Percentiles rank a stretch among this genome's conserved stretches.
Evolutionary conservation across 2,888 invertebrate genomes (phyloP).

Genomic region (Lepidonotus clava): DNA sequence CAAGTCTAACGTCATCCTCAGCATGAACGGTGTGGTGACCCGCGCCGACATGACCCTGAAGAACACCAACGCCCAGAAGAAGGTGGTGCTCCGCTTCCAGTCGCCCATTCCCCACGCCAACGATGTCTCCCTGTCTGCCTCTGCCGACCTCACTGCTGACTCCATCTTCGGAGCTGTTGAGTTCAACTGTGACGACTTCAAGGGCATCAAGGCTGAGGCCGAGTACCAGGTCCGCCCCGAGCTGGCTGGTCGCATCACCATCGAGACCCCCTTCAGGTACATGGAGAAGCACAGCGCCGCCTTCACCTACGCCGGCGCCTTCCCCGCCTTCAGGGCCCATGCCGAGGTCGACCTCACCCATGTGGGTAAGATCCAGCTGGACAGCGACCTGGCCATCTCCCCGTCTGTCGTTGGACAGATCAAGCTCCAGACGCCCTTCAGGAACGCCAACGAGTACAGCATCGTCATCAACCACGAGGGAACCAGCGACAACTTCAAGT

Average conservation of each 20-base stretch:
- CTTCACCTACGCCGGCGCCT: neutral
- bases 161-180: neutral
- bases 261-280: slow-evolving; percentile 29
- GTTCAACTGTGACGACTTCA: slow-evolving; percentile 31
- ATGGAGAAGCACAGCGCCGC: slow-evolving; percentile 20
- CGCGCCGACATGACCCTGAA: neutral
- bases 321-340: slow-evolving; percentile 29
- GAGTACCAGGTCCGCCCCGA: neutral
- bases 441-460: neutral
- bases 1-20: neutral
- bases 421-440: slow-evolving; percentile 20
- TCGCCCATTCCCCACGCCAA: slow-evolving; percentile 38
- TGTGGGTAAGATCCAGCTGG: slow-evolving; percentile 41
- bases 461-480: neutral
- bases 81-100: neutral
- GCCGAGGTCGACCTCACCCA: slow-evolving; percentile 13
- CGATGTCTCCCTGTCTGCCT: slow-evolving; percentile 11
- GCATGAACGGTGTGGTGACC: neutral
- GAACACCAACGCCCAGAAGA: neutral
- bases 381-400: neutral
- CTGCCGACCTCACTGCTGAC: neutral
- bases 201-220: slow-evolving; percentile 24
- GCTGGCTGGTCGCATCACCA: neutral
- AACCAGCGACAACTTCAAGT: neutral
- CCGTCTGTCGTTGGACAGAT: neutral